Evolutionary conservation across 2,113 vertebrate species (phyloP).

Genomic region (Cyphomyrus plagiostoma): DNA sequence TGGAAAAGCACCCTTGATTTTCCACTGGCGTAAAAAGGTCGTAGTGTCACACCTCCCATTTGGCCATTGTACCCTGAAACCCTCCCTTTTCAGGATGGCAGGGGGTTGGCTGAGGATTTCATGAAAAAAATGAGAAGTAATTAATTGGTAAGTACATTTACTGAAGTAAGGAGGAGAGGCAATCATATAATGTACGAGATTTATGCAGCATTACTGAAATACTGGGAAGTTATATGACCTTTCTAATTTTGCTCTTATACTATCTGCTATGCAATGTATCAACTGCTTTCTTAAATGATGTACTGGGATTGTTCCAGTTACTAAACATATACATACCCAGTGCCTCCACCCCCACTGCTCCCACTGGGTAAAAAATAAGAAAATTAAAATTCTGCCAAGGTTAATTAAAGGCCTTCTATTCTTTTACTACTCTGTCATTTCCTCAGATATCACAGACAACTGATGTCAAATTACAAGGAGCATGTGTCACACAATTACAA

Average conservation of each 20-base stretch:
- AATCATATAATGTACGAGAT: background rate
- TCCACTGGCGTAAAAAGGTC: background rate
- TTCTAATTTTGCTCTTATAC: background rate
- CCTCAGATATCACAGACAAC: background rate
- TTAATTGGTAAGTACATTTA: background rate
- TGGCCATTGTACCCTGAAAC: background rate
- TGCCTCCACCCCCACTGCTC: background rate
- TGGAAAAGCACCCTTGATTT: background rate
- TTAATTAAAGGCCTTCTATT: background rate
- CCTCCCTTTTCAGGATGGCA: background rate
- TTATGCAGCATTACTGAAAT: background rate
- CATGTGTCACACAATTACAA: background rate
- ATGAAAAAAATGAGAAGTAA: background rate
- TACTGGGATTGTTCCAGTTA: background rate
- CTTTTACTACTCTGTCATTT: background rate
- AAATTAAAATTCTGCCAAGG: background rate
- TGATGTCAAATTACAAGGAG: constrained; percentile 3
- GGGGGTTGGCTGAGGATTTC: background rate
- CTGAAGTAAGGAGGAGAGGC: background rate
- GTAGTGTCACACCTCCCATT: background rate
- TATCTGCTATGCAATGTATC: background rate
- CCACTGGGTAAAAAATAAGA: background rate
- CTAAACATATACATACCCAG: background rate
- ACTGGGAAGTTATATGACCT: background rate
- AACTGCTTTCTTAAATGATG: background rate